Evolutionary conservation across 2,113 vertebrate species (phyloP), one percentile per base, ranked within the genome.

Genomic region (Agapornis roseicollis): DNA sequence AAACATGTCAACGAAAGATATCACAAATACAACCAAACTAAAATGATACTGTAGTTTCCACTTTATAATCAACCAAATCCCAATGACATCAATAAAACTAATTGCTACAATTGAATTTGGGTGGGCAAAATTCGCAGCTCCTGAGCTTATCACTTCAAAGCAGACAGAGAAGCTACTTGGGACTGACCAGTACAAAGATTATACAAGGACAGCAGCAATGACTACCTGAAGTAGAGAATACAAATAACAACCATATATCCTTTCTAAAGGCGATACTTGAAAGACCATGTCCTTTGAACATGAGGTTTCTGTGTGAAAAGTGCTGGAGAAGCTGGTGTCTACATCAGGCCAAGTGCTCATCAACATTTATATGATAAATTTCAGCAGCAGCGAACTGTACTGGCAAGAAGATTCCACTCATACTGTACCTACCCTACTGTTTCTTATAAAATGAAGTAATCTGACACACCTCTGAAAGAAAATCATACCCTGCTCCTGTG

Each of bases 371-470:
- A 49, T 11, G 22, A 78, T 2, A 9, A 53, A 52, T 63, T 87
- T 63, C 56, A 71, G 55, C 39, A 73, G 44, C 50, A 84, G 81
- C 28, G 14, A 77, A 37, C 11, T 7, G 13, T 6, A 42, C 1
- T 7, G 20, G 31, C 52, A 85, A 44, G 35, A n/a, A 61, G 60
- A 65, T 33, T 56, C 27, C 20, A 56, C 69, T 86, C 53, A 35
- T 0, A 1, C 17, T 39, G 3, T 17, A 70, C 25, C 6, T 13
- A 31, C 29, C 6, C 4, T 37, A 46, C 23, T 15, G 13, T 29
- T 76, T 63, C 42, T 69, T 56, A 64, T 2, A 73, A 86, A 68
- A 28, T 8, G 63, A 79, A 68, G 37, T 8, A 52, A 83, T 53
- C 29, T 50, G 35, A 68, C 17, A 10, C 1, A 7, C 22, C n/a